These are phyloP conservation scores for Thamnophis sirtalis DNA, from an alignment of 2,113 vertebrate genomes.

Conservation along the genomic window DNA sequence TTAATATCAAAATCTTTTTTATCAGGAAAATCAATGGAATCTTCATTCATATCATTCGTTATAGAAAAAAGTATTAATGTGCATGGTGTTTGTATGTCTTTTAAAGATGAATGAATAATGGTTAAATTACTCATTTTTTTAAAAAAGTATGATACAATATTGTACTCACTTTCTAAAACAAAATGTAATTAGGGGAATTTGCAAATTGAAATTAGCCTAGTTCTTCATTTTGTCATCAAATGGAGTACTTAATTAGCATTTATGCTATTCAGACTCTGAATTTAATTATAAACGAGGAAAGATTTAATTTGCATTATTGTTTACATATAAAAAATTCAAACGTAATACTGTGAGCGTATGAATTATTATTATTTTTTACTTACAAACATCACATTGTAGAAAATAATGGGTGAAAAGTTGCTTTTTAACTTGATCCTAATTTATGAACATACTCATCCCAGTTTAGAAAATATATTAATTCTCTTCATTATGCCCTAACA, in stretches of 20 bases:
- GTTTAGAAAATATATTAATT: slow-evolving; percentile 69
- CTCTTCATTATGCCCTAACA: slow-evolving; percentile 61
- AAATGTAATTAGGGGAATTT: slow-evolving; percentile 55
- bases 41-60: slow-evolving; percentile 18
- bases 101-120: slow-evolving; percentile 16
- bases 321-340: slow-evolving; percentile 55
- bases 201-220: slow-evolving; percentile 56
- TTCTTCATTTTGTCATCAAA: slow-evolving; percentile 62
- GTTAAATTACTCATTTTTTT: slow-evolving; percentile 16
- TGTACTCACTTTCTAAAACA: slow-evolving; percentile 41
- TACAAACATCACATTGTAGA: slow-evolving; percentile 46
- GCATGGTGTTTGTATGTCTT: background rate
- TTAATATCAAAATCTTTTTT: slow-evolving; percentile 11
- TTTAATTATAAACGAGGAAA: slow-evolving; percentile 59
- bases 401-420: slow-evolving; percentile 55
- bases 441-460: slow-evolving; percentile 65
- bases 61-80: slow-evolving; percentile 6
- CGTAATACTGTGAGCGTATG: slow-evolving; percentile 50
- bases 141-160: slow-evolving; percentile 29
- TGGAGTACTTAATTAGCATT: slow-evolving; percentile 60
- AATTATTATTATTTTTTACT: slow-evolving; percentile 49
- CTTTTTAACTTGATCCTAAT: slow-evolving; percentile 57
- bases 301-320: slow-evolving; percentile 51
- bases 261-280: slow-evolving; percentile 56
- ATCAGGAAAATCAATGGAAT: slow-evolving; percentile 29